Conservation (phyloP, 2,888 invertebrate genomes). For the Helobdella robusta region DNA sequence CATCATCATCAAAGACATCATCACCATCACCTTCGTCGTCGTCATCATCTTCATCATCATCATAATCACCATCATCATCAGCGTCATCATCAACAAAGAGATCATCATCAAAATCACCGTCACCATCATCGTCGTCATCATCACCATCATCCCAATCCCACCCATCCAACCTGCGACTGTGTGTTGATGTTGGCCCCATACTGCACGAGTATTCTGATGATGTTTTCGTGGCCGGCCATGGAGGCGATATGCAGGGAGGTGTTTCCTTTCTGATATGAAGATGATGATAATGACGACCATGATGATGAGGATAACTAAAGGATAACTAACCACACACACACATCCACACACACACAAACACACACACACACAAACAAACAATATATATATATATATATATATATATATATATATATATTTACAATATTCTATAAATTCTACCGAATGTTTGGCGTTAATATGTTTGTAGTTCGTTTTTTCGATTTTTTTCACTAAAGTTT, state of each 20-base stretch:
- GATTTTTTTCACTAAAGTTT: no score
- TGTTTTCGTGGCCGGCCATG: conserved; percentile 24
- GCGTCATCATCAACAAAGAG: not conserved
- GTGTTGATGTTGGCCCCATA: conserved; percentile 28
- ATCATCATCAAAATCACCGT: conserved; percentile 9
- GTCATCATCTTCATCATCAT: not conserved
- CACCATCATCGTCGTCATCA: conserved; percentile 16
- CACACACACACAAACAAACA: no score
- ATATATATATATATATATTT: no score
- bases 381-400: no score
- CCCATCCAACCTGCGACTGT: conserved; percentile 27
- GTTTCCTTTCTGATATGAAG: conserved; percentile 31
- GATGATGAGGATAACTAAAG: not conserved
- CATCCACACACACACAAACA: no score
- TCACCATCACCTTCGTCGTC: not conserved
- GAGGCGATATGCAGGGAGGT: conserved; percentile 31
- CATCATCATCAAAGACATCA: not conserved
- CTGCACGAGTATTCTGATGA: conserved; percentile 17
- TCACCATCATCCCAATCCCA: conserved; percentile 9
- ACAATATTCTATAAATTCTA: no score
- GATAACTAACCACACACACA: no score
- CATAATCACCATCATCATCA: conserved; percentile 1
- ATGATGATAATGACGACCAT: not conserved
- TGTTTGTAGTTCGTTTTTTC: no score
- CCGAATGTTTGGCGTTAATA: no score